These are phyloP conservation scores for Peromyscus maniculatus DNA, from an alignment of 2,113 vertebrate genomes.

Conservation along the genomic window DNA sequence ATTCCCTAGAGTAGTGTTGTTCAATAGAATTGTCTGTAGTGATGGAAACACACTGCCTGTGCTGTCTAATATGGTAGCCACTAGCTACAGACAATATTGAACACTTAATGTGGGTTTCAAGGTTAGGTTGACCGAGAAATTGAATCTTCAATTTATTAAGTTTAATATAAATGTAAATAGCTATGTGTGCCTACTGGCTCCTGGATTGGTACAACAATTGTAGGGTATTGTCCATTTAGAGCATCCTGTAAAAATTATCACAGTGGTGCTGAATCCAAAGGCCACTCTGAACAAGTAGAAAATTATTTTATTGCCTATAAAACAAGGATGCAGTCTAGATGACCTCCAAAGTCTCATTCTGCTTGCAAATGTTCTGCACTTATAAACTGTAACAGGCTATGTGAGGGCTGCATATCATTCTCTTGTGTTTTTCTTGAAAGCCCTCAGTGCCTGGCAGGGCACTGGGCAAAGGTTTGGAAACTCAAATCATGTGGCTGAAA, in stretches of 20 bases:
- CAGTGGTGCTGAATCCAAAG: background rate
- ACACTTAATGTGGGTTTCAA: background rate
- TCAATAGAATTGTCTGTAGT: constrained; percentile 19
- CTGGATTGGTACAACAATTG: background rate
- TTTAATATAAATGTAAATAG: constrained; percentile 60
- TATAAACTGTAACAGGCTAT: background rate
- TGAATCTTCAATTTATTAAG: constrained; percentile 50
- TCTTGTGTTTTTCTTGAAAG: background rate
- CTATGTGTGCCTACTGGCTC: background rate
- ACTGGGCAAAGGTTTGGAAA: background rate
- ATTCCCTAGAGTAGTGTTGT: background rate
- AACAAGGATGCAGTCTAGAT: constrained; percentile 38
- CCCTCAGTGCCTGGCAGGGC: background rate
- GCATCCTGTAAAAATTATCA: constrained; percentile 33
- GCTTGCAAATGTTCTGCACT: constrained; percentile 41
- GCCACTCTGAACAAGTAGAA: constrained; percentile 47
- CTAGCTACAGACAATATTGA: background rate
- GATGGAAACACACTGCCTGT: background rate
- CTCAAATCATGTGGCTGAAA: background rate
- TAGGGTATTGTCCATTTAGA: constrained; percentile 48
- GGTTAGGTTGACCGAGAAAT: constrained; percentile 39
- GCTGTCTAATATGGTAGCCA: background rate
- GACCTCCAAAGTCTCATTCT: constrained; percentile 14
- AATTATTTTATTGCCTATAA: constrained; percentile 47
- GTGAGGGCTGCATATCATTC: background rate